Base-by-base conservation (phyloP, 2,888 invertebrate genomes). In the Lasius fuliginosus region DNA sequence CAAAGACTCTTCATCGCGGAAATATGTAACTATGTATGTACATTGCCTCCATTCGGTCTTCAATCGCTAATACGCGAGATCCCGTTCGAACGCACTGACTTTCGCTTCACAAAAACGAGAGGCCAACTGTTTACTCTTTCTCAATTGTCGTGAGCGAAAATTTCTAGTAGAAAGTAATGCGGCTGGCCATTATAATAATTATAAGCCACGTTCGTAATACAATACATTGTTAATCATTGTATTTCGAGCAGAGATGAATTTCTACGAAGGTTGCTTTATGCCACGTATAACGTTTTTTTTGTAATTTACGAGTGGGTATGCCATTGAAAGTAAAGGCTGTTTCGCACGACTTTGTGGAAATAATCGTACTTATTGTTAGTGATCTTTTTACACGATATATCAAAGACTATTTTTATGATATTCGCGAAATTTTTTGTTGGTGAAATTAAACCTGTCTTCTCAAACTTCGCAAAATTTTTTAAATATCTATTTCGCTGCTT, bases 81-180 rank as follows among this genome's bases (percentile, higher is more conserved):
- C 67, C 23, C 8, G 27, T 49, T 49, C 9, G 18, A 64, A 64
- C 18, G 53, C 15, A 42, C 73, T 27, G 42, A 71, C 73, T 81
- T 81, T 73, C 79, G 79, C 73, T 73, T 46, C 12, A 46, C 36
- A 73, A 60, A 60, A 60, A 73, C 60, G 58, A 60, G 23, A 68
- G n/a, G 9, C 56, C 12, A 36, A 71, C 53, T 73, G 60, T 73
- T 81, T 81, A 71, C 60, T 81, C 60, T 71, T 71, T 33, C 53
- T n/a, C 33, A 65, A 73, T 71, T 73, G 71, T 79, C 49, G 33
- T 53, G 30, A 68, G 18, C 68, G n/a, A 30, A 75, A 67, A 81
- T 81, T 60, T 81, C 73, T 46, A 58, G 42, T 71, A 81, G 79
- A 81, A 81, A 81, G 79, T 69, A 60, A 60, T 56, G 58, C 42